phyloP scores from a whole-genome alignment of 2,888 invertebrate species.

The Caenorhabditis sp. region DNA sequence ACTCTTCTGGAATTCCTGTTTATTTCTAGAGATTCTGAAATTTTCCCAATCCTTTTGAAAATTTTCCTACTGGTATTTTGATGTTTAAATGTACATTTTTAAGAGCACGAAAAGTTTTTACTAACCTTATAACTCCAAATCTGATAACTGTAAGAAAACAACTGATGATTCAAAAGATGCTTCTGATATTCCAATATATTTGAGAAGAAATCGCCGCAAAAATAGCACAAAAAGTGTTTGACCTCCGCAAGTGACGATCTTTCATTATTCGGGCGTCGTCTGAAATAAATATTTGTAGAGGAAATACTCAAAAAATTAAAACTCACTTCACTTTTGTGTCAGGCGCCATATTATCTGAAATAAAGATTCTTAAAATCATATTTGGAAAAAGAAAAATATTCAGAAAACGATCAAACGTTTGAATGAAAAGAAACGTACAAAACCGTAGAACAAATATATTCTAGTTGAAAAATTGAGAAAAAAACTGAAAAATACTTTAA shows the following conservation, averaged over 20 bases:
- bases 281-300: neutral
- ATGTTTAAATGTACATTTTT: too few relatives aligned
- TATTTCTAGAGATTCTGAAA: too few relatives aligned
- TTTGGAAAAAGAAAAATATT: neutral
- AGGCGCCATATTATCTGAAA: neutral
- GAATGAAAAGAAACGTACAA: neutral
- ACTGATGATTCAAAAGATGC: slow-evolving; percentile 40
- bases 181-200: slow-evolving; percentile 36
- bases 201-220: slow-evolving; percentile 35
- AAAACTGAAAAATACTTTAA: neutral
- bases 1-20: too few relatives aligned
- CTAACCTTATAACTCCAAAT: slow-evolving; percentile 27
- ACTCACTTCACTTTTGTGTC: neutral
- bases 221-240: slow-evolving; percentile 38
- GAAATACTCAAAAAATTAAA: neutral
- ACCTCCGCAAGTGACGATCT: slow-evolving; percentile 22
- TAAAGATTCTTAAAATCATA: neutral
- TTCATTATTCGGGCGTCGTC: slow-evolving; percentile 9
- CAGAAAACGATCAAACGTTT: neutral
- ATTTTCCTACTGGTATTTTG: too few relatives aligned
- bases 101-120: too few relatives aligned
- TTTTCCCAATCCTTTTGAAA: too few relatives aligned
- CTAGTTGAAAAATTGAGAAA: neutral
- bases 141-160: slow-evolving; percentile 22
- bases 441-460: neutral